Percentiles rank a stretch among this genome's conserved stretches.
These are phyloP conservation scores for Pardosa pseudoannulata DNA, from an alignment of 2,888 invertebrate species.

Conservation along the genomic window DNA sequence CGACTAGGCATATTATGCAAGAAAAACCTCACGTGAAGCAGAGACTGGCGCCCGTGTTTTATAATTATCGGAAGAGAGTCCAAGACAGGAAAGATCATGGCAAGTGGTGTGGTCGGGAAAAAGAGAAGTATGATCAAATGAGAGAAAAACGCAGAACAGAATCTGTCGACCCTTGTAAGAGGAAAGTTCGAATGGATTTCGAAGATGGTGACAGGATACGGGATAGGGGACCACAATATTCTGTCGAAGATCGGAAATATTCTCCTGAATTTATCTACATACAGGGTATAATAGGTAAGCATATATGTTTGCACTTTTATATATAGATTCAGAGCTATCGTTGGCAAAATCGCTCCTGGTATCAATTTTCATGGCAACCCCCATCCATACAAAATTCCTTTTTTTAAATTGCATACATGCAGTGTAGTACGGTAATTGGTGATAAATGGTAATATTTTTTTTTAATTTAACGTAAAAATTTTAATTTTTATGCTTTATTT, in stretches of 20 bases:
- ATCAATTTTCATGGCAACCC: too few relatives aligned
- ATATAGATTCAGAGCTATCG: too few relatives aligned
- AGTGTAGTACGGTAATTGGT: too few relatives aligned
- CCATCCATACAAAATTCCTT: too few relatives aligned
- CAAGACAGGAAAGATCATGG: neutral
- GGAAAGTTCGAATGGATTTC: neutral
- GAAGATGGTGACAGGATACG: neutral
- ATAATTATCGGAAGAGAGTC: neutral
- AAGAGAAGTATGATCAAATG: neutral
- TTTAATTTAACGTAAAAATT: too few relatives aligned
- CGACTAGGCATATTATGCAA: conserved; percentile 30
- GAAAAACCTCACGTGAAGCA: conserved; percentile 32
- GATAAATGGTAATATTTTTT: too few relatives aligned
- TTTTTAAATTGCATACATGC: too few relatives aligned
- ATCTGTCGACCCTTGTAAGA: neutral
- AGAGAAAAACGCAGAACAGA: neutral
- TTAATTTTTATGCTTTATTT: too few relatives aligned
- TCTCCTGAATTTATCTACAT: neutral
- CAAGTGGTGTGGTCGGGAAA: neutral
- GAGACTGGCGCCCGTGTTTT: conserved; percentile 20
- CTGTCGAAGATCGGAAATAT: neutral
- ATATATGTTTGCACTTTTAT: too few relatives aligned
- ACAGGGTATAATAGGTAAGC: neutral
- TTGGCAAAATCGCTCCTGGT: too few relatives aligned
- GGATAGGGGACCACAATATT: neutral